Evolutionary conservation across 2,113 vertebrate species (phyloP), one percentile per base, ranked within the genome.

Genomic region (Chaetops frenatus): DNA sequence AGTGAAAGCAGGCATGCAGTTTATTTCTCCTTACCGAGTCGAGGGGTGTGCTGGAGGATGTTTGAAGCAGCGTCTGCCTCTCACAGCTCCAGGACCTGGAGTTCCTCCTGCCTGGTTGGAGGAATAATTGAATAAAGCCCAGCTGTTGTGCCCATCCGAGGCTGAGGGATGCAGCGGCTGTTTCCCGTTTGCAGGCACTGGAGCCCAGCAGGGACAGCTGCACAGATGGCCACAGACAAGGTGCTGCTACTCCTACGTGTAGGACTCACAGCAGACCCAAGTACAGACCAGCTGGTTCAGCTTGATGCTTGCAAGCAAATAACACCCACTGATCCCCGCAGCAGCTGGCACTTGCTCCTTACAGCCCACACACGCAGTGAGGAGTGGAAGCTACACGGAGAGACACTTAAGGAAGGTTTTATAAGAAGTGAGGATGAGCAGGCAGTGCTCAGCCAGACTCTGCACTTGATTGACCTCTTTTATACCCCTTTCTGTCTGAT

Each of bases 291-390:
- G 57, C 44, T 42, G 53, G 31, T 71, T 47, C 51, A 58, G 38
- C 42, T 20, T 40, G 44, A n/a, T 16, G 5, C 27, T 77, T 76
- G 12, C 72, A 83, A 48, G 42, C 3, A 9, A 47, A 8, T 70
- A 56, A n/a, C 35, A 67, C 8, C 14, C 16, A 10, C 22, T 10
- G 18, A 40, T 29, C 42, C 58, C 31, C 27, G 2, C 13, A 20
- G 60, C 5, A 74, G n/a, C 86, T 53, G 64, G 16, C 36, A 81
- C 38, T 40, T 40, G 47, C 60, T 88, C 33, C 74, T 44, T 42
- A 57, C 17, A 66, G 70, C 7, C n/a, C 31, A 6, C 2, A 0
- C 15, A 6, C 44, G 12, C 0, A 0, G 13, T 9, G 8, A 29
- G 48, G 23, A 64, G 29, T 3, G n/a, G 40, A 79, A 42, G 53